Evolutionary conservation across 2,113 vertebrate species (phyloP).

Genomic region (Pachycephala philippinensis): DNA sequence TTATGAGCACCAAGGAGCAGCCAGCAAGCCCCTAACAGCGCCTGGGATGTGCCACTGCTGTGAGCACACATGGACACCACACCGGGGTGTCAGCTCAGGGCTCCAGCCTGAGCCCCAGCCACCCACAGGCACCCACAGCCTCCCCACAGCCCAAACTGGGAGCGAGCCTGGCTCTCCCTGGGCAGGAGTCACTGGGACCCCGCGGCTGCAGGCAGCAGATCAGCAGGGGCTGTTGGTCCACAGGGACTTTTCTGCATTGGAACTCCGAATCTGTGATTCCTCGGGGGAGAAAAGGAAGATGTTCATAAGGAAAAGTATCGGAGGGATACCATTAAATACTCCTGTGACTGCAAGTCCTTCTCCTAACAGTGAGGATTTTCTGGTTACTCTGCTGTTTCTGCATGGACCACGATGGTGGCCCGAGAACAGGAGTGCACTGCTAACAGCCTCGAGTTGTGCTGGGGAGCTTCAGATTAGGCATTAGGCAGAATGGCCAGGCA

Average conservation of each 20-base stretch:
- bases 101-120: not conserved
- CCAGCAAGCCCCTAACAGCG: accelerated
- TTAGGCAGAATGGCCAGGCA: not conserved
- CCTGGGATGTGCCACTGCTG: accelerated
- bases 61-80: accelerated
- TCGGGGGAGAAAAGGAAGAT: not conserved
- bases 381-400: not conserved
- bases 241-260: not conserved
- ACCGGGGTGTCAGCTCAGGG: not conserved
- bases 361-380: not conserved
- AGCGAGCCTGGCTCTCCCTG: accelerated
- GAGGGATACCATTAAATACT: not conserved
- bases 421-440: not conserved
- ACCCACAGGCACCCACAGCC: not conserved
- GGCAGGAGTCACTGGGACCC: not conserved
- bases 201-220: accelerated
- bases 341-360: not conserved
- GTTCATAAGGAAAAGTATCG: not conserved
- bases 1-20: not conserved
- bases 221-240: not conserved
- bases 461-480: too few relatives aligned
- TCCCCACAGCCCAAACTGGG: not conserved
- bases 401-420: not conserved
- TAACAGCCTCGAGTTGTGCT: not conserved
- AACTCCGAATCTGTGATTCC: not conserved